Conservation (phyloP, 1,140 invertebrate genomes). For the Drosophila lacertosa region DNA sequence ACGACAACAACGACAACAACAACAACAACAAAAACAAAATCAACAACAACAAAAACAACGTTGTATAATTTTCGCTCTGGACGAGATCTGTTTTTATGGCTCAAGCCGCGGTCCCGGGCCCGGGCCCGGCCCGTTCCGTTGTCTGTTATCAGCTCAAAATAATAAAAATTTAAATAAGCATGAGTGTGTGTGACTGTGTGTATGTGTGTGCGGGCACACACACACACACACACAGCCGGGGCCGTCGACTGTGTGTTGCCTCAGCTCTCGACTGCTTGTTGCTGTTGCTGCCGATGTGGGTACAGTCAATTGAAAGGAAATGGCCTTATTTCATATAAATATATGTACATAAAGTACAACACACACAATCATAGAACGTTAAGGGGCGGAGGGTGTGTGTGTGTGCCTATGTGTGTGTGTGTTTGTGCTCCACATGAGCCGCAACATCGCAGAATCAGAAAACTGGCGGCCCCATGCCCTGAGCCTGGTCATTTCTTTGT, state of each 20-base stretch:
- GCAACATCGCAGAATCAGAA: conserved; percentile 32
- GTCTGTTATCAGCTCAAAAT: conserved; percentile 82
- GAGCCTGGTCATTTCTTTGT: conserved; percentile 77
- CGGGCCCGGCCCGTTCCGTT: conserved; percentile 48
- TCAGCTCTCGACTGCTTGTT: conserved; percentile 38
- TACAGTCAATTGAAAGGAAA: conserved; percentile 83
- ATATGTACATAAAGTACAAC: conserved; percentile 78
- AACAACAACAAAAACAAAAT: conserved; percentile 8
- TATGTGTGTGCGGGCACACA: conserved; percentile 54
- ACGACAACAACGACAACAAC: conserved; percentile 16
- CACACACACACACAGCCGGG: conserved; percentile 61
- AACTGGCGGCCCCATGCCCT: conserved; percentile 23
- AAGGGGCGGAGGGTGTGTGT: not conserved
- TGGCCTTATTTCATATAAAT: conserved; percentile 82
- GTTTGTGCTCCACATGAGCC: conserved; percentile 20
- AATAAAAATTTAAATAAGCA: conserved; percentile 80
- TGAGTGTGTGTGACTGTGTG: conserved; percentile 31
- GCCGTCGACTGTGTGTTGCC: conserved; percentile 45
- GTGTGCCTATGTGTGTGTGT: not conserved
- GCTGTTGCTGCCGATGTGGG: conserved; percentile 73
- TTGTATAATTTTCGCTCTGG: conserved; percentile 68
- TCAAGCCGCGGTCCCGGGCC: conserved; percentile 60
- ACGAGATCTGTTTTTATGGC: conserved; percentile 72
- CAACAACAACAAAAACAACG: conserved; percentile 23
- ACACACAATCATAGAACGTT: conserved; percentile 31